phyloP scores from a whole-genome alignment of 2,113 vertebrate species.

The Perognathus longimembris region DNA sequence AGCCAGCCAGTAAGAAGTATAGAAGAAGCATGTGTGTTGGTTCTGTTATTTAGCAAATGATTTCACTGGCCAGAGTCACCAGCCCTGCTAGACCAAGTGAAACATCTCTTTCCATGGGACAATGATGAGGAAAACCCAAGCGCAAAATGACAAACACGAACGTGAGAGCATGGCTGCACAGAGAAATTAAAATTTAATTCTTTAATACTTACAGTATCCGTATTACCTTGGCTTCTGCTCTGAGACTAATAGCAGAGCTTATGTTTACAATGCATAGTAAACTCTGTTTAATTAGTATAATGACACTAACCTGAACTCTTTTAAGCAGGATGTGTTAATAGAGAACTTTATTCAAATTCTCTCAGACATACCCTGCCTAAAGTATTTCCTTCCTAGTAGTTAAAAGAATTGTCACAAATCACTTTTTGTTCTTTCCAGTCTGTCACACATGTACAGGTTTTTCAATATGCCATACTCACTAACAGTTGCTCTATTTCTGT shows the following conservation, averaged over 20 bases:
- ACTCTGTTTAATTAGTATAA: neutral
- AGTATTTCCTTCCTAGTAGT: neutral
- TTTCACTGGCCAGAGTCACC: too few species aligned
- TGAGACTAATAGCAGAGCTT: neutral
- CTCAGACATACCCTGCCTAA: neutral
- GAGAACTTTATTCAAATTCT: neutral
- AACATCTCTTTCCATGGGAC: fast-evolving
- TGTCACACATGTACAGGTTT: neutral
- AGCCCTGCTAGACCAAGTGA: too few species aligned
- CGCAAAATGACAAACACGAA: neutral
- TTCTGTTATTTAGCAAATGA: too few species aligned
- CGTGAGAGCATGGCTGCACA: neutral
- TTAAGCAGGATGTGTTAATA: neutral
- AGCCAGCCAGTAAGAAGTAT: too few species aligned
- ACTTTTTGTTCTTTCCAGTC: neutral
- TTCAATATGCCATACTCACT: neutral
- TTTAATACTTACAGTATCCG: neutral
- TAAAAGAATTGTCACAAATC: neutral
- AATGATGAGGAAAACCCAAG: neutral
- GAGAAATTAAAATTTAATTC: neutral
- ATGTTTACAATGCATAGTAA: neutral
- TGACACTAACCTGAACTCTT: neutral
- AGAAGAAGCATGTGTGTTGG: too few species aligned
- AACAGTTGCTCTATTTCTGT: neutral
- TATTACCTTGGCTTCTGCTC: neutral